These are phyloP conservation scores for Bungarus multicinctus DNA, from an alignment of 2,113 vertebrate species.

Conservation along the genomic window DNA sequence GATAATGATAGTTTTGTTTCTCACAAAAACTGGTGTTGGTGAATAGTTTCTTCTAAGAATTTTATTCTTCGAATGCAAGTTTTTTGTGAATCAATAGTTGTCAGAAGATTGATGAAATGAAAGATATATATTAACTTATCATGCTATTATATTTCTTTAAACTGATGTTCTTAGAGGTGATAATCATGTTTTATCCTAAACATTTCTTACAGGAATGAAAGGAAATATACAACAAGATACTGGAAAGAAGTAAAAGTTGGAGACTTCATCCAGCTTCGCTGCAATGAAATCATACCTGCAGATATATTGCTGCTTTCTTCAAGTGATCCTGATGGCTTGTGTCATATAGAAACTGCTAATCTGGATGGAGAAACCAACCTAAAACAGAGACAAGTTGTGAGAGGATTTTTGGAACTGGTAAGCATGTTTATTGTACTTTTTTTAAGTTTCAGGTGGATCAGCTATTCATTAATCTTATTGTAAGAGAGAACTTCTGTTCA, in stretches of 20 bases:
- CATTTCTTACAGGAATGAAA: slow-evolving; percentile 71
- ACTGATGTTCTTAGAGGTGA: background rate
- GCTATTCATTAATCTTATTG: background rate
- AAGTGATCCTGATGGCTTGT: slow-evolving; percentile 92
- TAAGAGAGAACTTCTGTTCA: slow-evolving; percentile 19
- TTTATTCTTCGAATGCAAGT: background rate
- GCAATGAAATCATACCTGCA: slow-evolving; percentile 94
- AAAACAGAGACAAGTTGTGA: slow-evolving; percentile 91
- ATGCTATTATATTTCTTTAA: background rate
- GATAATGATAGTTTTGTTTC: background rate
- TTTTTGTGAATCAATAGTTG: background rate
- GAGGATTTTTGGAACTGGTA: slow-evolving; percentile 90
- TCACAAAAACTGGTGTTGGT: background rate
- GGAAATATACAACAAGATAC: slow-evolving; percentile 84
- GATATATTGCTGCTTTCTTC: slow-evolving; percentile 92
- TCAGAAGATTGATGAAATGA: background rate
- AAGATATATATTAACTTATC: background rate
- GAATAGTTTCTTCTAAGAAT: background rate
- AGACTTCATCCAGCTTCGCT: slow-evolving; percentile 90
- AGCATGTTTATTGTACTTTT: slow-evolving; percentile 40
- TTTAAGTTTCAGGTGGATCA: background rate
- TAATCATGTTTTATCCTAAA: background rate
- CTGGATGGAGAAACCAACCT: slow-evolving; percentile 98
- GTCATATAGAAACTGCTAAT: slow-evolving; percentile 96
- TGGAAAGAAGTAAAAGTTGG: slow-evolving; percentile 94